phyloP scores from a whole-genome alignment of 2,113 vertebrate species.

The Mionectes macconnelli region DNA sequence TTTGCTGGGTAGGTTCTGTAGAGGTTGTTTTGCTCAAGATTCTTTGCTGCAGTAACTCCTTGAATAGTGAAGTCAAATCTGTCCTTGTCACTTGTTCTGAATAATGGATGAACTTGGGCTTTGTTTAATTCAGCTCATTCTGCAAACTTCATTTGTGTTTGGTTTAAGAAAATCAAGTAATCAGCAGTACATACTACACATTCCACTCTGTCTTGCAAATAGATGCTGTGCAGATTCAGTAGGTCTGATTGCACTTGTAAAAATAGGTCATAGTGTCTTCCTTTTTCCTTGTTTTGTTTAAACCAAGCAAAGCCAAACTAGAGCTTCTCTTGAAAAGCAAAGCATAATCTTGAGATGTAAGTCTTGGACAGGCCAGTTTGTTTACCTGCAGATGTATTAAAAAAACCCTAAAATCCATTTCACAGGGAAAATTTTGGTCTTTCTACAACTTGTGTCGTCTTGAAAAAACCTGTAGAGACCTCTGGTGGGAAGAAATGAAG shows the following conservation, averaged over 20 bases:
- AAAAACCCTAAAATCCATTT: background rate
- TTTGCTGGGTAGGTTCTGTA: background rate
- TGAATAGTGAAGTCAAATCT: background rate
- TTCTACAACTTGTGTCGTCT: background rate
- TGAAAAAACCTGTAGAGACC: background rate
- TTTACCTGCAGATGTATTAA: background rate
- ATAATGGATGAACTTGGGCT: background rate
- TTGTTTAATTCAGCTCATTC: slow-evolving; percentile 23
- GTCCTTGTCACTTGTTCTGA: background rate
- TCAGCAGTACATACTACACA: background rate
- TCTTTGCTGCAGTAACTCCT: background rate
- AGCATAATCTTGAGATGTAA: background rate
- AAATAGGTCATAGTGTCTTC: background rate
- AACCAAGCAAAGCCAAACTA: background rate
- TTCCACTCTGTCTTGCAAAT: background rate
- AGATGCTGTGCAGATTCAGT: background rate
- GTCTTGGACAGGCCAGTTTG: background rate
- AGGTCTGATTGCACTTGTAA: background rate
- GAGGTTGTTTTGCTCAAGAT: background rate
- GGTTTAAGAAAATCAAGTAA: background rate
- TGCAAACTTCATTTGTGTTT: background rate
- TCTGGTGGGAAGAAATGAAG: background rate
- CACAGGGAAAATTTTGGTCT: background rate
- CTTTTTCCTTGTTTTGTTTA: background rate
- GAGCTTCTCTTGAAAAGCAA: background rate